A percentile compares a stretch with the other conserved stretches of the same genome.
Conservation (phyloP, 2,113 vertebrate genomes). For the Coryphaenoides rupestris region DNA sequence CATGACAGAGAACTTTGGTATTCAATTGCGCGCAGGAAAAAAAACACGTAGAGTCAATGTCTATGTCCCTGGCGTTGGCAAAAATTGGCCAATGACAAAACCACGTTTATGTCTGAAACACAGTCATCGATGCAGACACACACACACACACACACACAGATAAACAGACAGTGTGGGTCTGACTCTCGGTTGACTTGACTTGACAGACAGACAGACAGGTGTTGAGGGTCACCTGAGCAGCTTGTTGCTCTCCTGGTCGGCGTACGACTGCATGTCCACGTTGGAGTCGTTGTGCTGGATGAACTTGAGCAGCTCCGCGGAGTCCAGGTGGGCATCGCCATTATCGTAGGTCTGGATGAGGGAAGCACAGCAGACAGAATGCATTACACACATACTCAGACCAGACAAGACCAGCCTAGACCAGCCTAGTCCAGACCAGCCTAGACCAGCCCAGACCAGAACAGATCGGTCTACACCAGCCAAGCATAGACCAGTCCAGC, state of each 20-base stretch:
- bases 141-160: no score
- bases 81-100: neutral
- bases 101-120: neutral
- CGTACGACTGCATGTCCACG: slow-evolving; percentile 86
- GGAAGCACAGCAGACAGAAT: neutral
- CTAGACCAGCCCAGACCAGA: no score
- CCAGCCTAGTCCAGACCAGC: no score
- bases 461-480: no score
- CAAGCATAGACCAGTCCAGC: no score
- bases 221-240: slow-evolving; percentile 91
- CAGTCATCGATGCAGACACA: neutral
- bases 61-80: no score
- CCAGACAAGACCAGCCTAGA: no score
- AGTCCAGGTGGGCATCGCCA: slow-evolving; percentile 90
- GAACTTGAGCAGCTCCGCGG: slow-evolving; percentile 91
- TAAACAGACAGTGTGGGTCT: no score
- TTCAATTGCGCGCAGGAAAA: neutral
- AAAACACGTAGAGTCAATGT: neutral
- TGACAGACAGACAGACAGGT: no score
- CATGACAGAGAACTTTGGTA: neutral
- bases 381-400: no score
- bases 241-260: slow-evolving; percentile 91
- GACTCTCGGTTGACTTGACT: no score
- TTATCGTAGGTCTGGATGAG: slow-evolving; percentile 83
- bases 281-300: slow-evolving; percentile 93